Conservation (phyloP, 2,888 invertebrate species). For the Catocala nupta region DNA sequence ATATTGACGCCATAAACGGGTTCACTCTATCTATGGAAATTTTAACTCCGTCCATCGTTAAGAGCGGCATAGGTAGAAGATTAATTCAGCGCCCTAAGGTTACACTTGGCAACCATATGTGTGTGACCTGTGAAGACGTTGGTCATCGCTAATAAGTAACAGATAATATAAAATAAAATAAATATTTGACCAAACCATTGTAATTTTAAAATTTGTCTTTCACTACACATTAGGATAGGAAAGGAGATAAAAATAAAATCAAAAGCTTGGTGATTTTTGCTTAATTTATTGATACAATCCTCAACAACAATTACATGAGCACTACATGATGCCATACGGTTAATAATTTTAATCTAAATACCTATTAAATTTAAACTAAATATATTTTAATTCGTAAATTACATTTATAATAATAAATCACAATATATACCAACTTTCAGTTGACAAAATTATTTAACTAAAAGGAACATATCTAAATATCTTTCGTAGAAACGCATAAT, state of each 20-base stretch:
- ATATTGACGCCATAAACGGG: too few species aligned
- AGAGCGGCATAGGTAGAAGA: too few species aligned
- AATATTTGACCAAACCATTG: too few species aligned
- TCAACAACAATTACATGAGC: conserved; percentile 84
- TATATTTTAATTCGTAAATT: conserved; percentile 79
- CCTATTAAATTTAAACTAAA: conserved; percentile 79
- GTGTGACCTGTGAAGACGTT: too few species aligned
- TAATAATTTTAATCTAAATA: conserved; percentile 76
- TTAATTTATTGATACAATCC: conserved; percentile 84
- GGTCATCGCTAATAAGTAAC: too few species aligned
- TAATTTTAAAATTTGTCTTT: too few species aligned
- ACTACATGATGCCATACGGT: conserved; percentile 77
- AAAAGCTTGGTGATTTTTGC: conserved; percentile 62
- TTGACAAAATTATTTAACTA: conserved; percentile 79
- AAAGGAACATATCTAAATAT: conserved; percentile 78
- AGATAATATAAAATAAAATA: too few species aligned
- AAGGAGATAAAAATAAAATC: conserved; percentile 28
- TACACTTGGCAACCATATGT: too few species aligned
- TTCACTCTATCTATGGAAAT: too few species aligned
- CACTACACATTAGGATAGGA: too few species aligned
- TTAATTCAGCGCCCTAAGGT: too few species aligned
- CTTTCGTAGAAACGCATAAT: conserved; percentile 62
- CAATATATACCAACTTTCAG: conserved; percentile 84
- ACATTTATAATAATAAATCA: conserved; percentile 81
- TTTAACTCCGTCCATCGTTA: too few species aligned